These are phyloP conservation scores for Chitala chitala DNA, from an alignment of 2,113 vertebrate genomes.

Conservation along the genomic window DNA sequence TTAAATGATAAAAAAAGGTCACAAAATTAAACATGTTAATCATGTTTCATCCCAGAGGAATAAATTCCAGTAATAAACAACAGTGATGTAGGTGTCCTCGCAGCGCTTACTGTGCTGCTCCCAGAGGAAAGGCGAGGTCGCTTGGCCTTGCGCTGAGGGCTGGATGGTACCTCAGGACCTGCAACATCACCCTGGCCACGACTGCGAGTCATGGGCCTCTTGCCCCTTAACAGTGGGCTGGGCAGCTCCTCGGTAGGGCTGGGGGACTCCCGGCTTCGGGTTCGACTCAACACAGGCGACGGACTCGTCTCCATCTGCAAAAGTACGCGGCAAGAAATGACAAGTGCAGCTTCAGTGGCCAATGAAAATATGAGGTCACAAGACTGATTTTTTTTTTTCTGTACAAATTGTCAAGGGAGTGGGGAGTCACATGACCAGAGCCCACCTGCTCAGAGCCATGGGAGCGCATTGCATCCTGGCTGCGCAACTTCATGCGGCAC, in stretches of 20 bases:
- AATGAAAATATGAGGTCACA: not conserved
- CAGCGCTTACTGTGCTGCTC: constrained; percentile 69
- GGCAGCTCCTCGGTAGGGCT: constrained; percentile 67
- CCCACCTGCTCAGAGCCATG: constrained; percentile 66
- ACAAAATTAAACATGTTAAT: not conserved
- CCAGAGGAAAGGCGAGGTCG: constrained; percentile 75
- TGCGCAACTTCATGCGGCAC: constrained; percentile 80
- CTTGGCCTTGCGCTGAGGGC: constrained; percentile 71
- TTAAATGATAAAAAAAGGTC: constrained; percentile 40
- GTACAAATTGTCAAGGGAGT: not conserved
- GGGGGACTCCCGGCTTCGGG: constrained; percentile 72
- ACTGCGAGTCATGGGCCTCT: constrained; percentile 76
- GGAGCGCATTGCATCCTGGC: constrained; percentile 65
- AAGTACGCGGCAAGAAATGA: not conserved
- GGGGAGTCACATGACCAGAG: not conserved
- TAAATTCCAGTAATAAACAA: too few species aligned
- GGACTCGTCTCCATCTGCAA: constrained; percentile 62
- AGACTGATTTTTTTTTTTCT: too few species aligned
- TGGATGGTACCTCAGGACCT: constrained; percentile 54
- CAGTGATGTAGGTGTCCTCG: too few species aligned
- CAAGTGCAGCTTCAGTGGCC: not conserved
- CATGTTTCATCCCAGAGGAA: constrained; percentile 9
- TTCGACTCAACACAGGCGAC: constrained; percentile 52
- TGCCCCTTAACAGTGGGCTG: constrained; percentile 61
- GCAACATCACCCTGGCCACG: constrained; percentile 71